Percentiles rank a stretch among this genome's conserved stretches.
Conservation (phyloP, 2,797 vertebrate genomes). For the Urophycis tenuis region DNA sequence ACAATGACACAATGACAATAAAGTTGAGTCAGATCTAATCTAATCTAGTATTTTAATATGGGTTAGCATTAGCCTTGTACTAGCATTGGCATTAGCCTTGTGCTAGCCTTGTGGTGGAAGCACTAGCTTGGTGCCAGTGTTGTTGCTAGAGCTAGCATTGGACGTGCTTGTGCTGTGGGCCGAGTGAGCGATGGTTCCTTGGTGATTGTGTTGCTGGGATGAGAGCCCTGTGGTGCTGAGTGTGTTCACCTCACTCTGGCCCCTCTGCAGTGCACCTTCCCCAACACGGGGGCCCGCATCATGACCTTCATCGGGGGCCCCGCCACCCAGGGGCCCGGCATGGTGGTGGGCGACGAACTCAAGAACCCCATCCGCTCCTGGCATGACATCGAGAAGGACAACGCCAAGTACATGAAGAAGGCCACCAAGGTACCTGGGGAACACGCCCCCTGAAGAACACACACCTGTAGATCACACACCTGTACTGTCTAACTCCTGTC, state of each 20-base stretch:
- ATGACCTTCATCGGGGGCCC: constrained; percentile 96
- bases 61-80: no score
- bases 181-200: no score
- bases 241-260: no score
- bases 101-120: background rate
- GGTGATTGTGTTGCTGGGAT: background rate
- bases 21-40: no score
- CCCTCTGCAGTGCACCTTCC: constrained; percentile 82
- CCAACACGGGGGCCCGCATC: constrained; percentile 90
- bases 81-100: background rate
- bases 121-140: background rate
- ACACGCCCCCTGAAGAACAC: no score
- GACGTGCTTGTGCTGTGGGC: no score
- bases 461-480: background rate
- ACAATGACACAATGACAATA: no score
- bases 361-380: constrained; percentile 93
- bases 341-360: constrained; percentile 95
- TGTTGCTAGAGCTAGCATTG: background rate
- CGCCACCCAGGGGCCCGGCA: constrained; percentile 90
- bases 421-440: constrained; percentile 88
- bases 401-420: constrained; percentile 95
- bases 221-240: background rate
- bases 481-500: background rate
- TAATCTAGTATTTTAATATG: no score
- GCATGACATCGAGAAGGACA: constrained; percentile 98